Evolutionary conservation across 2,888 invertebrate genomes (phyloP).

Genomic region (Pyrrhosoma nymphula): DNA sequence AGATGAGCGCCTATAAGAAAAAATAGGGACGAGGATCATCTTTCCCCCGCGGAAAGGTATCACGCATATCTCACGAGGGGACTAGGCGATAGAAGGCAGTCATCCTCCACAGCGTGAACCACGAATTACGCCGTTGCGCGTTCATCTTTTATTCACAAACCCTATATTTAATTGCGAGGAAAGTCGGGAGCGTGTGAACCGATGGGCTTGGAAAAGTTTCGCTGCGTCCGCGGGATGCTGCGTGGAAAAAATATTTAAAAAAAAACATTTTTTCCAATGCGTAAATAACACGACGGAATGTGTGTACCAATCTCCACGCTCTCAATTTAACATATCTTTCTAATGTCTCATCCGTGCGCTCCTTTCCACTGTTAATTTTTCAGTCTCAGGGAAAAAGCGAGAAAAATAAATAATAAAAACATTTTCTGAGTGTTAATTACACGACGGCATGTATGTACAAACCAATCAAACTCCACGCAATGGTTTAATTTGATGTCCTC

Average conservation of each 20-base stretch:
- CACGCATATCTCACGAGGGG: not conserved
- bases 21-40: not conserved
- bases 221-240: not conserved
- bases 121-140: not conserved
- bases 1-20: not conserved
- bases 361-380: not conserved
- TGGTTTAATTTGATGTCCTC: no score
- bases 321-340: no score
- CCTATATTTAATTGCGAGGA: not conserved
- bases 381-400: not conserved
- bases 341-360: not conserved
- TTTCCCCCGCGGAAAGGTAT: not conserved
- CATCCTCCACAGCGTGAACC: not conserved
- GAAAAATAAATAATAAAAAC: no score
- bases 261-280: no score
- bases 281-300: no score
- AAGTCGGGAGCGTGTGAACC: conserved; percentile 8
- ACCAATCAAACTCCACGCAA: no score
- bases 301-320: no score
- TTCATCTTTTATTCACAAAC: conserved; percentile 27
- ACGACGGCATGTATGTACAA: no score
- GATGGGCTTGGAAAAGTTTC: not conserved
- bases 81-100: not conserved
- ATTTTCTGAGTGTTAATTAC: no score
- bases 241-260: not conserved